Base-by-base conservation (phyloP, 2,113 vertebrate genomes). In the Catharus bicknelli region DNA sequence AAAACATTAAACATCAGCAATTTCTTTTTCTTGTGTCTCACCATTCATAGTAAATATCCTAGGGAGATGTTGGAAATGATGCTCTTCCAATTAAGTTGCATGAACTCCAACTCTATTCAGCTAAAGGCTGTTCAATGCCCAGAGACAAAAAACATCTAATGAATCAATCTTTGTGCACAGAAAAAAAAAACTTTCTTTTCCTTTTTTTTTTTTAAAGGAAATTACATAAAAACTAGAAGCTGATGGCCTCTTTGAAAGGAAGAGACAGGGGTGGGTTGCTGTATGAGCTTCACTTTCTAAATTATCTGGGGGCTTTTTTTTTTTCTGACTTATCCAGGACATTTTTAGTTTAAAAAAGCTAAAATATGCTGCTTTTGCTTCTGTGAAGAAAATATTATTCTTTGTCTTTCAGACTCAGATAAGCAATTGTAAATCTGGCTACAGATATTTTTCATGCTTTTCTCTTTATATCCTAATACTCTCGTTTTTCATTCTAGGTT, bases 141-240 rank as follows among this genome's bases (percentile, higher is more conserved):
- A 62, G 69, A 91, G 57, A 74, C 51, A 83, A 82, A 77, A 73
- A 69, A 10, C 36, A n/a, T 82, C 48, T 67, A 59, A 91, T 89
- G 74, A 95, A 93, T 94, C 84, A 32, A 75, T 70, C 77, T 75
- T 91, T 84, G 62, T 89, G 57, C 43, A 36, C 47, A 70, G 64
- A 38, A 78, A 55, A 63, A 86, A 69, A 79, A 54, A 34, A 8
- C 11, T 18, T n/a, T 48, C 13, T 40, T 78, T 77, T 54, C 19
- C 5, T 40, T 43, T 8, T 29, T 7, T 4, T 48, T 32, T 15
- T 10, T 50, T 47, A 20, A 4, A 36, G 53, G 50, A 77, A 90
- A 70, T 92, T 83, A 54, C 23, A 55, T 87, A 84, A 93, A 89
- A 90, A 40, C 38, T 82, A 16, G 54, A 38, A 47, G 20, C 14